A percentile compares a stretch with the other conserved stretches of the same genome.
These are phyloP conservation scores for Drosophila ambigua DNA, from an alignment of 1,140 invertebrate genomes.

Conservation along the genomic window DNA sequence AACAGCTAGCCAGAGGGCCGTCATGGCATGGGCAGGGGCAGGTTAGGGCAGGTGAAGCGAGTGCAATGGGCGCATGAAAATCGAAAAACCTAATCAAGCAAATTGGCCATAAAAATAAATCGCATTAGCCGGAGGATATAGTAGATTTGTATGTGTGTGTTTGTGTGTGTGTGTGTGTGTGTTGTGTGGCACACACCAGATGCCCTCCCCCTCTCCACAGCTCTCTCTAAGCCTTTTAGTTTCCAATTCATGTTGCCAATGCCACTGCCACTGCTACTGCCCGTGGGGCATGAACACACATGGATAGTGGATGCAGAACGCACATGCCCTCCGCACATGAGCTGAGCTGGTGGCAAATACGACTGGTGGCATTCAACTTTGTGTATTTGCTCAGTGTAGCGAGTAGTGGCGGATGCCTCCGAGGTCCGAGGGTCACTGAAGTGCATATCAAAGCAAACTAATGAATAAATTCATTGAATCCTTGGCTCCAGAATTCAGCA, in stretches of 20 bases:
- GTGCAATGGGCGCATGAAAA: constrained; percentile 75
- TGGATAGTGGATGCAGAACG: constrained; percentile 26
- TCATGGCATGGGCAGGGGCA: background rate
- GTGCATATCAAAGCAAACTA: constrained; percentile 80
- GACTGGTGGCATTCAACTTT: constrained; percentile 66
- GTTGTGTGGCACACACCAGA: constrained; percentile 48
- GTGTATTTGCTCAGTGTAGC: constrained; percentile 40
- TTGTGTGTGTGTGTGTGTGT: constrained; percentile 1
- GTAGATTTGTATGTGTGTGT: constrained; percentile 12
- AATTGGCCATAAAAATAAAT: constrained; percentile 82
- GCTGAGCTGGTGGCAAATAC: constrained; percentile 40
- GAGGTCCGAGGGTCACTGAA: constrained; percentile 39
- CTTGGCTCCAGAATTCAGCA: constrained; percentile 31
- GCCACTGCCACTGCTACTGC: background rate
- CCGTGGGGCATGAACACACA: constrained; percentile 22
- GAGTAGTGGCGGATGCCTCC: constrained; percentile 34
- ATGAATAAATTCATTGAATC: constrained; percentile 82
- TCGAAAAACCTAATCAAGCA: constrained; percentile 82
- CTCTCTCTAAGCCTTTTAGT: constrained; percentile 62
- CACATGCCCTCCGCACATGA: constrained; percentile 7
- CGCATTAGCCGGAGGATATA: constrained; percentile 62
- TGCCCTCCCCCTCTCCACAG: background rate
- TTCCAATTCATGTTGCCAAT: constrained; percentile 55
- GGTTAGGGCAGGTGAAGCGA: constrained; percentile 19
- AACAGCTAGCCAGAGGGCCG: background rate